Conservation (phyloP, 2,888 invertebrate genomes). For the Orchesella flavescens region DNA sequence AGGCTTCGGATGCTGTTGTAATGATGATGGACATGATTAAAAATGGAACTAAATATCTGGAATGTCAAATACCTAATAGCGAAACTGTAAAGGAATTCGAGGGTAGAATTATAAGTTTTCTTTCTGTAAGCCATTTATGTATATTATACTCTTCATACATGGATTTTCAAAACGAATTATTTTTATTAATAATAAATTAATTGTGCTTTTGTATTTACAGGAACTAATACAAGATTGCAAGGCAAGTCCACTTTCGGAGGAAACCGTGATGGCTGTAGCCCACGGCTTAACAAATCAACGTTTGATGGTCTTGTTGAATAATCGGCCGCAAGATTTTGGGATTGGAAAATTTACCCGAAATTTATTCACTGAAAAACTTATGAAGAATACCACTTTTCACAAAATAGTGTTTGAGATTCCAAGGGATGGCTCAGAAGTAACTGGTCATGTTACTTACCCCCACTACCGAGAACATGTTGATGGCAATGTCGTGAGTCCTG, state of each 20-base stretch:
- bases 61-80: constrained; percentile 27
- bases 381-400: constrained; percentile 42
- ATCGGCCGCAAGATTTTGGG: background rate
- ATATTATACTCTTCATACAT: background rate
- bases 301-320: constrained; percentile 38
- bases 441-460: constrained; percentile 5
- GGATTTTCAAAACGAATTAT: background rate
- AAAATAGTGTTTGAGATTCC: constrained; percentile 36
- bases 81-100: constrained; percentile 34
- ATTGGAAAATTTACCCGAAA: constrained; percentile 22
- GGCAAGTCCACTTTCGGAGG: background rate
- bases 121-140: constrained; percentile 11
- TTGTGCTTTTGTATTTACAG: constrained; percentile 3
- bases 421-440: background rate
- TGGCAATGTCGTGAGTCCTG: background rate
- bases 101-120: constrained; percentile 23
- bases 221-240: constrained; percentile 5
- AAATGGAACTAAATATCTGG: constrained; percentile 12
- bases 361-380: constrained; percentile 29
- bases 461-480: constrained; percentile 34
- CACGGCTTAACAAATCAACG: constrained; percentile 43
- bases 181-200: background rate
- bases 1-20: background rate
- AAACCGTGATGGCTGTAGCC: constrained; percentile 30
- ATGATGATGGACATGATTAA: constrained; percentile 7